phyloP scores from a whole-genome alignment of 1,140 invertebrate species.

The Asobara japonica region DNA sequence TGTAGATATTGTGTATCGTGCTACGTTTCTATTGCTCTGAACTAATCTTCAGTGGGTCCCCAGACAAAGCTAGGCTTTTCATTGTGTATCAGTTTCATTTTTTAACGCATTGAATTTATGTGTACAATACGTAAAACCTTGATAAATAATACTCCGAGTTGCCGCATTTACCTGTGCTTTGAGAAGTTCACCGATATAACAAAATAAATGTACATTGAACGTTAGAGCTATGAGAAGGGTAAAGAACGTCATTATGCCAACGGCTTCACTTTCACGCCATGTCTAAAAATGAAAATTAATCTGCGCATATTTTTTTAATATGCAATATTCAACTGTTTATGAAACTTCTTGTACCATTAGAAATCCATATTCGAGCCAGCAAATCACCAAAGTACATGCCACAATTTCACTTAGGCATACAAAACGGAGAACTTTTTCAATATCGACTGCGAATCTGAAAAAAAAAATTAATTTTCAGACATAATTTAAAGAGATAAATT shows the following conservation, averaged over 20 bases:
- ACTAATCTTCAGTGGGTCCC: no score
- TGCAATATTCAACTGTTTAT: no score
- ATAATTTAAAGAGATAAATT: background rate
- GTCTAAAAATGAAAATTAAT: slow-evolving; percentile 40
- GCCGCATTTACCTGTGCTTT: slow-evolving; percentile 43
- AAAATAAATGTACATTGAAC: slow-evolving; percentile 50
- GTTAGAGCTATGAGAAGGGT: slow-evolving; percentile 44
- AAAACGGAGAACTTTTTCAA: slow-evolving; percentile 33
- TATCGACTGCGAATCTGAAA: slow-evolving; percentile 19
- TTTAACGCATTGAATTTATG: background rate
- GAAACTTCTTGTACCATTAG: slow-evolving; percentile 20
- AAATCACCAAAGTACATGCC: slow-evolving; percentile 34
- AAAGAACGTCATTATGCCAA: slow-evolving; percentile 39
- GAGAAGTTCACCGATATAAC: slow-evolving; percentile 50
- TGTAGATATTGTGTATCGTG: no score
- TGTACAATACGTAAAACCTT: background rate
- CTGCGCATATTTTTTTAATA: background rate
- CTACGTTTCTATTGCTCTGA: no score
- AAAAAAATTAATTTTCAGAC: background rate
- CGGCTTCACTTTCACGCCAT: slow-evolving; percentile 36
- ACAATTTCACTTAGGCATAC: slow-evolving; percentile 37
- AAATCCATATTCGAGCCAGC: slow-evolving; percentile 40
- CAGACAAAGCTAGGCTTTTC: no score
- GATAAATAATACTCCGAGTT: background rate
- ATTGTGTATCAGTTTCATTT: no score